These are phyloP conservation scores for Cataglyphis rosenhaueri DNA, from an alignment of 2,888 invertebrate genomes.

Conservation along the genomic window DNA sequence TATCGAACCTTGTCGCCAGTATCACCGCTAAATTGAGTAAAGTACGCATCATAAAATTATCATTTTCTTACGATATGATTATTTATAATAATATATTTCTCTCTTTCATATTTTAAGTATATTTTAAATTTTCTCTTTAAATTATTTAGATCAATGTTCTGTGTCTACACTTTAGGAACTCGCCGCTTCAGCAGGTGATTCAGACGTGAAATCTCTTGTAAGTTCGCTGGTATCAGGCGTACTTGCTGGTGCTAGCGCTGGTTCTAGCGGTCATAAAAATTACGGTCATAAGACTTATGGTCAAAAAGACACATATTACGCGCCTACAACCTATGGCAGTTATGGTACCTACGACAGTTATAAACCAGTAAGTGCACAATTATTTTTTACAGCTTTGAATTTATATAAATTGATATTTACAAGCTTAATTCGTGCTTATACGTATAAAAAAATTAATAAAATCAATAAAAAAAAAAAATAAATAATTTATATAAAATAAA, in stretches of 20 bases:
- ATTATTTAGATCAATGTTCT: not conserved
- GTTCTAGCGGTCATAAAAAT: conserved; percentile 75
- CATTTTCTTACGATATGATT: not conserved
- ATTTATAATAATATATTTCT: not conserved
- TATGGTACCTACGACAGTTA: conserved; percentile 52
- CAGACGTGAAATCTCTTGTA: conserved; percentile 79
- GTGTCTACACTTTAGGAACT: conserved; percentile 72
- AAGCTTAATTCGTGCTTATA: not conserved
- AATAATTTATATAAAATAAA: too few relatives aligned
- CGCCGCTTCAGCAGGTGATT: conserved; percentile 61
- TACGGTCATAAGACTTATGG: not conserved
- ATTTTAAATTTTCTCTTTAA: not conserved
- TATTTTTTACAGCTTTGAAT: conserved; percentile 17
- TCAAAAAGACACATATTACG: conserved; percentile 59
- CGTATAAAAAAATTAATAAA: not conserved
- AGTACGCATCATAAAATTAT: conserved; percentile 71
- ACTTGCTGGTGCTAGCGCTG: conserved; percentile 81
- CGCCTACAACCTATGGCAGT: conserved; percentile 68
- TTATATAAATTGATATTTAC: not conserved
- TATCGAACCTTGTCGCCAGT: conserved; percentile 78
- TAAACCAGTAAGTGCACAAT: conserved; percentile 50
- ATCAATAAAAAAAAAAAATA: not conserved
- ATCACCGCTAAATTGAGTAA: conserved; percentile 79
- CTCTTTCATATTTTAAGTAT: not conserved
- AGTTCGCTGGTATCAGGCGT: conserved; percentile 80